Base-by-base conservation (phyloP, 2,797 vertebrate genomes). In the Enteromius paludinosus region DNA sequence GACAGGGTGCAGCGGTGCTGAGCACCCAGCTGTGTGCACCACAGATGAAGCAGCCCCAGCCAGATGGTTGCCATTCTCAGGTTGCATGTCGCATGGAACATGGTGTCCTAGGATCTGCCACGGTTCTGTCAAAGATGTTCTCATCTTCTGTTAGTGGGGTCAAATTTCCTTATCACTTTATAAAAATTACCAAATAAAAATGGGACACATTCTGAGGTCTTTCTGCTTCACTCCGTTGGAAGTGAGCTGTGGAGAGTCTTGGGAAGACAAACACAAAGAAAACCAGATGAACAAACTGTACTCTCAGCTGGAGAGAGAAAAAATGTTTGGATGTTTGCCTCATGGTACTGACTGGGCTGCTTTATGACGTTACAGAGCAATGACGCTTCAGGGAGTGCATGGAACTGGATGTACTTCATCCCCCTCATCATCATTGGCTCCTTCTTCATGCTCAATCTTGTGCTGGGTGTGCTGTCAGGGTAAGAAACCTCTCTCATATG, bases 361-460 rank as follows among this genome's bases (percentile, higher is more conserved):
- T 18, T 90, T 83, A 87, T 82, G 76, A 86, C 49, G 88, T 91
- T 88, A 75, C 93, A 97, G 97, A 98, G 96, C 95, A 96, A 98
- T 73, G 97, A 98, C 79, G 96, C 96, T 93, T 97, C 96, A 94
- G 97, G 97, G 92, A 97, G 96, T 85, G 94, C 96, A 88, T 98
- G 96, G 96, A 98, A 98, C 93, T 98, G 97, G 97, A 93, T 98
- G 91, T 98, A 98, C 93, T 98, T 98, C 93, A 97, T 98, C 87
- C 97, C 97, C 66, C 97, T 98, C 93, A 98, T 98, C 93, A 98
- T 98, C 92, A 97, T 98, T 2, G 97, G 97, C 89, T 98, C 97
- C 89, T 98, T 98, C 94, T 98, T 98, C 93, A 98, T 98, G 97
- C 96, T 98, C 88, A 98, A 98, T 93, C 95, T 98, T 87, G 97